Evolutionary conservation across 2,888 invertebrate species (phyloP).

Genomic region (Lepidocyrtoides sp.): DNA sequence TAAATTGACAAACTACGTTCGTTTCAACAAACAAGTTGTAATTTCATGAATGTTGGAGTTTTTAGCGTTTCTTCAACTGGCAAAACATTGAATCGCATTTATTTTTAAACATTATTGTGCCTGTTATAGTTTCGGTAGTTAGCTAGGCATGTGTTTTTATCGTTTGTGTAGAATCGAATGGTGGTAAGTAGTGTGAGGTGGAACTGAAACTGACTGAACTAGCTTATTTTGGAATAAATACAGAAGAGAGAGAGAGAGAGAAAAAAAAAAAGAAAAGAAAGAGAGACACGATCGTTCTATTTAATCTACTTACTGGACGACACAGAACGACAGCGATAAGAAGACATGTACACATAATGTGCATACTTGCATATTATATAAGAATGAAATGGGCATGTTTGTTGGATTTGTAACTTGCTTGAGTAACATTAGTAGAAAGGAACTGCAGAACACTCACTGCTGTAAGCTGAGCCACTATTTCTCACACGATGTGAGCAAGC

Average conservation of each 20-base stretch:
- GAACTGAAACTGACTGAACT: too few relatives aligned
- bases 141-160: too few relatives aligned
- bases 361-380: too few relatives aligned
- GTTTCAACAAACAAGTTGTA: slow-evolving; percentile 19
- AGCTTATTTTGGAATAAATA: not conserved
- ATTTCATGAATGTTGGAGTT: slow-evolving; percentile 19
- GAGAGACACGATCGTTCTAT: slow-evolving; percentile 29
- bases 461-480: not conserved
- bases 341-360: slow-evolving; percentile 34
- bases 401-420: slow-evolving; percentile 12
- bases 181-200: not conserved
- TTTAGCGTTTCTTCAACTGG: too few relatives aligned
- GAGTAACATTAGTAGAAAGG: not conserved
- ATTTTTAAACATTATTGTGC: not conserved
- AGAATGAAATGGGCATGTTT: not conserved
- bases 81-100: too few relatives aligned
- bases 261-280: not conserved
- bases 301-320: slow-evolving; percentile 37
- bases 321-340: slow-evolving; percentile 15
- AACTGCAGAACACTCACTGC: slow-evolving; percentile 1
- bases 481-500: not conserved
- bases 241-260: not conserved
- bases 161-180: too few relatives aligned
- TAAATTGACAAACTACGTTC: slow-evolving; percentile 8
- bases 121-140: not conserved